These are phyloP conservation scores for Escarpia spicata DNA, from an alignment of 2,888 invertebrate species.

Conservation along the genomic window DNA sequence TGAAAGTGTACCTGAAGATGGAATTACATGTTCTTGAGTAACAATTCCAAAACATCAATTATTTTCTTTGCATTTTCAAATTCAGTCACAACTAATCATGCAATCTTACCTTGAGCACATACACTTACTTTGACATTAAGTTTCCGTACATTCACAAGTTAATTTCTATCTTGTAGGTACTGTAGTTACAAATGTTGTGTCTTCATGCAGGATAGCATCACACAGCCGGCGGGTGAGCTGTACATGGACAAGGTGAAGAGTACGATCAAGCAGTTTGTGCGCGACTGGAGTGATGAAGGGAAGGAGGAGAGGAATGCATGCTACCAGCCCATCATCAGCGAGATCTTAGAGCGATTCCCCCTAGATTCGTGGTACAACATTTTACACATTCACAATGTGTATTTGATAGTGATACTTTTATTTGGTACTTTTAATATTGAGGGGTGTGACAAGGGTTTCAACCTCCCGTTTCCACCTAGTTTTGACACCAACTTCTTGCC, in stretches of 20 bases:
- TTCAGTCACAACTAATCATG: not conserved
- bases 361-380: constrained; percentile 58
- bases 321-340: constrained; percentile 88
- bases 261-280: constrained; percentile 92
- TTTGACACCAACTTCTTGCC: too few relatives aligned
- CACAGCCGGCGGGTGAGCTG: constrained; percentile 34
- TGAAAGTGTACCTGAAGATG: too few relatives aligned
- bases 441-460: too few relatives aligned
- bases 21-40: too few relatives aligned
- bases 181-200: not conserved
- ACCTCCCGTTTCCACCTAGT: too few relatives aligned
- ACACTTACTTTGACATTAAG: not conserved
- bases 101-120: not conserved
- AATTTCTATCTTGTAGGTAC: not conserved
- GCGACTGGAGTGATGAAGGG: constrained; percentile 94
- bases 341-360: constrained; percentile 80
- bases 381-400: not conserved
- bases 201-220: not conserved
- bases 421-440: not conserved
- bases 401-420: not conserved
- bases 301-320: constrained; percentile 84
- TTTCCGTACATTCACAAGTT: not conserved
- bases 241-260: constrained; percentile 86
- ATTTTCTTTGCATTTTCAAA: not conserved
- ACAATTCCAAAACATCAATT: too few relatives aligned